These are phyloP conservation scores for Ceramica pisi DNA, from an alignment of 2,888 invertebrate genomes.

Conservation along the genomic window DNA sequence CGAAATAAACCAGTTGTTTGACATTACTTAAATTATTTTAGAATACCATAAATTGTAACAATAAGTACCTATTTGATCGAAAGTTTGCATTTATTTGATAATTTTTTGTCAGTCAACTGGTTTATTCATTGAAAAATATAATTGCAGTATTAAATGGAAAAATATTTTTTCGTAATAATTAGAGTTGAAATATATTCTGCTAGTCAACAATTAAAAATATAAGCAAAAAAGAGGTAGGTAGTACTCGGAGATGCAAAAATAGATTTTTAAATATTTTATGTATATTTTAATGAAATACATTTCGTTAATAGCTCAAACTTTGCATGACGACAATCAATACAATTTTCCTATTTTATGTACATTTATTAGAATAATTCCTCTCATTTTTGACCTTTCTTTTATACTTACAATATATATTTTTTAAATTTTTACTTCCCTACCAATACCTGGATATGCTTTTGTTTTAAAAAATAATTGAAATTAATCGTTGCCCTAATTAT, in stretches of 20 bases:
- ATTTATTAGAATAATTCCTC: constrained; percentile 89
- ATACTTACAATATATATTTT: constrained; percentile 81
- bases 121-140: constrained; percentile 30
- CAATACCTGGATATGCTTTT: constrained; percentile 85
- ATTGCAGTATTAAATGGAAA: constrained; percentile 45
- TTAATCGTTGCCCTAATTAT: constrained; percentile 36
- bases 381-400: constrained; percentile 89
- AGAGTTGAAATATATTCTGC: constrained; percentile 35
- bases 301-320: constrained; percentile 71
- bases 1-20: constrained; percentile 31
- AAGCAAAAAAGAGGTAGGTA: constrained; percentile 72
- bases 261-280: constrained; percentile 50
- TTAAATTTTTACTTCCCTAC: constrained; percentile 78
- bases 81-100: constrained; percentile 3
- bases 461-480: constrained; percentile 65
- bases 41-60: constrained; percentile 12
- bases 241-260: constrained; percentile 70
- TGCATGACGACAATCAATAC: constrained; percentile 77
- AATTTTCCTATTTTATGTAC: constrained; percentile 84
- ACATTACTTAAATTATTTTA: constrained; percentile 32
- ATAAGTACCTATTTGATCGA: constrained; percentile 9
- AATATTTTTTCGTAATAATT: constrained; percentile 36
- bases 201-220: constrained; percentile 42
- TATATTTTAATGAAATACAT: constrained; percentile 52
- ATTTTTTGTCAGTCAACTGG: constrained; percentile 36